Evolutionary conservation across 2,797 vertebrate genomes (phyloP).

Genomic region (Melanotaenia maccullochi): DNA sequence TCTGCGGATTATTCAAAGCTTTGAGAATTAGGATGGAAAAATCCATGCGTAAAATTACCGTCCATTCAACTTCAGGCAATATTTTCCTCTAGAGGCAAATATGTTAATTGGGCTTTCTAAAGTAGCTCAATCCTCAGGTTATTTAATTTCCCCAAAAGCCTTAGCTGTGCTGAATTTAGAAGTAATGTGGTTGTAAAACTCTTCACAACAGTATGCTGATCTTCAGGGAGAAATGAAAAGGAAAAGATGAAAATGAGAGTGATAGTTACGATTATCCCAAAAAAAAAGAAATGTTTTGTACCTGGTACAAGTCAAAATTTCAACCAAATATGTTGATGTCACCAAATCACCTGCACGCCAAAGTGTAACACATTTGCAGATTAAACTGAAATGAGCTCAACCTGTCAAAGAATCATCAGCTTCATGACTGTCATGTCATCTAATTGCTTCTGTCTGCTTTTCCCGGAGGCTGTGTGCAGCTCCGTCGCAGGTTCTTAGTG

Average conservation of each 20-base stretch:
- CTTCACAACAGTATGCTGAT: conserved; percentile 48
- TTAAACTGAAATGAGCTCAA: conserved; percentile 38
- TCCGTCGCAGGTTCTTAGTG: conserved; percentile 78
- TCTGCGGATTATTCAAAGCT: conserved; percentile 80
- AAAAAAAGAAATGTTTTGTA: not conserved
- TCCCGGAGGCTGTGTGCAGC: conserved; percentile 73
- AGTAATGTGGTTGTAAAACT: conserved; percentile 53
- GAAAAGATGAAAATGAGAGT: conserved; percentile 47
- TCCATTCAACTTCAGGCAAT: conserved; percentile 80
- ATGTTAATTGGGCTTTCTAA: conserved; percentile 84
- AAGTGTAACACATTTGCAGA: conserved; percentile 23
- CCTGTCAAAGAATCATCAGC: conserved; percentile 74
- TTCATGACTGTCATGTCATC: conserved; percentile 81
- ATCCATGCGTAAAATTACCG: conserved; percentile 83
- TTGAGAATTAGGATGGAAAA: conserved; percentile 76
- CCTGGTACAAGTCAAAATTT: not conserved
- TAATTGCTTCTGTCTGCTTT: conserved; percentile 80
- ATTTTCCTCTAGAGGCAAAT: conserved; percentile 82
- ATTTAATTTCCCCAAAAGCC: conserved; percentile 85
- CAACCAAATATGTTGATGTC: conserved; percentile 22
- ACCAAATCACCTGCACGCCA: conserved; percentile 23
- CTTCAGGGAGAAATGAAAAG: conserved; percentile 48
- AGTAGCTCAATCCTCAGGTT: conserved; percentile 83
- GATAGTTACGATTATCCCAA: conserved; percentile 7
- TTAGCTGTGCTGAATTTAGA: conserved; percentile 75